Conservation (phyloP, 2,113 vertebrate species). For the Zosterops pallidus region DNA sequence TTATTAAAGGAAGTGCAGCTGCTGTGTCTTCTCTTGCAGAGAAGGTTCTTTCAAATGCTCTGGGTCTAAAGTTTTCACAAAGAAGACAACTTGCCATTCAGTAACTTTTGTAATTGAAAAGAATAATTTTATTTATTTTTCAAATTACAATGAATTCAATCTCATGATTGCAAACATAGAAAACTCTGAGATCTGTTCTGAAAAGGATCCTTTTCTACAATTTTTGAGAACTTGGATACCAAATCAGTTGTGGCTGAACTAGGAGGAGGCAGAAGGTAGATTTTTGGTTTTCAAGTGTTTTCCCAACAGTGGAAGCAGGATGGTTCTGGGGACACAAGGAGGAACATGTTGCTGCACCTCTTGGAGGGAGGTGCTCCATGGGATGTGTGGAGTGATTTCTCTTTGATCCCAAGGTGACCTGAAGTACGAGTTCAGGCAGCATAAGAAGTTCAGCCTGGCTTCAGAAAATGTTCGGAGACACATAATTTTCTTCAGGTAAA, state of each 20-base stretch:
- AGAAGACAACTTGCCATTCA: not conserved
- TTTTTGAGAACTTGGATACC: not conserved
- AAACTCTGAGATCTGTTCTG: not conserved
- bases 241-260: not conserved
- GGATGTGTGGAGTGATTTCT: not conserved
- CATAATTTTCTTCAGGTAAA: not conserved
- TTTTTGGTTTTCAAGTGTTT: not conserved
- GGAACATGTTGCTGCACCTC: not conserved
- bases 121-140: not conserved
- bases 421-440: not conserved
- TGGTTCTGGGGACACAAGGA: not conserved
- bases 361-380: not conserved
- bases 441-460: not conserved
- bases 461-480: not conserved
- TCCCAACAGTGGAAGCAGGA: not conserved
- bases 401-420: not conserved
- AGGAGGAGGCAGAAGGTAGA: not conserved
- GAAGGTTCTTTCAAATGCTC: not conserved
- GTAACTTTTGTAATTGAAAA: not conserved
- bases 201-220: not conserved
- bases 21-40: not conserved
- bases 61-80: not conserved
- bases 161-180: not conserved
- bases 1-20: not conserved
- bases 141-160: not conserved